phyloP scores from a whole-genome alignment of 2,888 invertebrate species.

The Euplagia quadripunctaria region DNA sequence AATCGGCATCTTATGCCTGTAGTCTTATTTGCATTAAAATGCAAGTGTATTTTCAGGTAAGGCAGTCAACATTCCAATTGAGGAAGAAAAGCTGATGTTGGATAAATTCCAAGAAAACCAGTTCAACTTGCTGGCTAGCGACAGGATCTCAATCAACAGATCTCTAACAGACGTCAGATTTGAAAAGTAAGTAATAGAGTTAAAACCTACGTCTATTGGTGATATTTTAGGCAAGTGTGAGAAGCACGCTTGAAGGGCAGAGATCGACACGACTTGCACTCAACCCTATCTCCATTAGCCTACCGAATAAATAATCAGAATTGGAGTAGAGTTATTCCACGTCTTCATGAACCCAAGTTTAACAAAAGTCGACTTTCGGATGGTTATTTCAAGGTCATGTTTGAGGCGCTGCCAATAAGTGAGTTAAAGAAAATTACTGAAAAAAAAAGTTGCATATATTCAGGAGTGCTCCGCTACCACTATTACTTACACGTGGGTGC shows the following conservation, averaged over 20 bases:
- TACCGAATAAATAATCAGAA: background rate
- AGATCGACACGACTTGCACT: background rate
- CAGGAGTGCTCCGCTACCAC: too few species aligned
- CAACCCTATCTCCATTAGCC: background rate
- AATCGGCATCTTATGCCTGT: background rate
- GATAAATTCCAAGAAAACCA: constrained; percentile 99
- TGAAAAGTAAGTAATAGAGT: constrained; percentile 90
- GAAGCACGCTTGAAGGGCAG: background rate
- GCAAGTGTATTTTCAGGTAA: constrained; percentile 78
- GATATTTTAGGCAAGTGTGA: background rate
- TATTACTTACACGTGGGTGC: too few species aligned
- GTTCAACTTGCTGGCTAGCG: constrained; percentile 99
- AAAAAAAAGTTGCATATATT: too few species aligned
- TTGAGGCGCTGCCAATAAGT: background rate
- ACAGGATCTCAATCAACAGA: constrained; percentile 98
- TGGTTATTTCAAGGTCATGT: background rate
- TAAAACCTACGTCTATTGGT: background rate
- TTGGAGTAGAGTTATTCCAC: background rate
- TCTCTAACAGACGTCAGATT: constrained; percentile 97
- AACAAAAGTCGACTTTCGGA: background rate
- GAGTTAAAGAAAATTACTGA: background rate
- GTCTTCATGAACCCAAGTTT: background rate
- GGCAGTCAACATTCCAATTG: constrained; percentile 95
- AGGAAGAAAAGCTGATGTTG: constrained; percentile 95
- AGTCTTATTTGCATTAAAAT: constrained; percentile 17